phyloP scores from a whole-genome alignment of 2,888 invertebrate genomes.

The Noctua janthina region DNA sequence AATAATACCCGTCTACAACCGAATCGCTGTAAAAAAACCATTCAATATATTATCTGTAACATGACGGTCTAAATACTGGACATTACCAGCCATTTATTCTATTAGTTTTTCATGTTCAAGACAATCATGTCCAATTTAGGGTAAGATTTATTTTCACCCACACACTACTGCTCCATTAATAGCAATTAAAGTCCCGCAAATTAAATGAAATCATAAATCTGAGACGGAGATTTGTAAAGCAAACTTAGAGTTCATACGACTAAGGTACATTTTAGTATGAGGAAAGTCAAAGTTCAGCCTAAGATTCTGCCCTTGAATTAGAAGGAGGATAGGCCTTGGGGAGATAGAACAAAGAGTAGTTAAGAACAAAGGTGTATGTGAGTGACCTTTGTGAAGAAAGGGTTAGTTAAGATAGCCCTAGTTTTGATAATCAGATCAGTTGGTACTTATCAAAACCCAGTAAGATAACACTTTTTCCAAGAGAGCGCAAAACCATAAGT shows the following conservation, averaged over 20 bases:
- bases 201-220: conserved; percentile 13
- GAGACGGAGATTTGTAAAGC: neutral
- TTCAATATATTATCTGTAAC: no score
- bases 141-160: neutral
- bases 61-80: neutral
- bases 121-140: neutral
- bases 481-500: neutral
- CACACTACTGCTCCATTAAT: conserved; percentile 5
- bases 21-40: no score
- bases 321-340: neutral
- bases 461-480: neutral
- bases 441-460: neutral
- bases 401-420: neutral
- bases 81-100: neutral
- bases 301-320: conserved; percentile 15
- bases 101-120: neutral
- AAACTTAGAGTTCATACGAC: neutral
- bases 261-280: neutral
- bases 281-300: neutral
- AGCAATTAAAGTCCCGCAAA: conserved; percentile 36
- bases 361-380: neutral
- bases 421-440: neutral
- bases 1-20: no score
- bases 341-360: neutral
- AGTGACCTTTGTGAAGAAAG: conserved; percentile 7